Base-by-base conservation (phyloP, 92 coral and sea anemone genomes). In the Phenganax stokvisi region DNA sequence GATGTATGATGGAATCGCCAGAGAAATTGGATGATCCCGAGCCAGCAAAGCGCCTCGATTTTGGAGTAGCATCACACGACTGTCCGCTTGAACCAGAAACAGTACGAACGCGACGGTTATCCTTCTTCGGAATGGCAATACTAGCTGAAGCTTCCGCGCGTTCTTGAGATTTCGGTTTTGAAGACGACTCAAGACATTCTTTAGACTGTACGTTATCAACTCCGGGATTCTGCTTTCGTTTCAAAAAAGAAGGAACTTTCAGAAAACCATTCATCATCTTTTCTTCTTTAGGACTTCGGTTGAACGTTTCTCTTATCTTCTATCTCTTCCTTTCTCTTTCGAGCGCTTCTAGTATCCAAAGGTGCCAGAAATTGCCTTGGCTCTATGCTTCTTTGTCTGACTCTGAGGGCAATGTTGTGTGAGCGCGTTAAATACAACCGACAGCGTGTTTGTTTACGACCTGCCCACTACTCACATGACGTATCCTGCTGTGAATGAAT, bases 1-100 rank as follows among this genome's bases (percentile, higher is more conserved):
- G 83, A 69, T 27, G 67, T 51, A 65, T 64, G 65, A 79, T 65
- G 10, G 83, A 79, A 56, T 79, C 73, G 9, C 83, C 83, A 12
- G 83, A 79, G 83, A 79, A 79, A 74, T 79, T 79, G 4, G 83
- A 79, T 12, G 73, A 72, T 16, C 72, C 74, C 6, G 83, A 77
- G n/a, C 64, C 52, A 15, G 71, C 25, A 6, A 67, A 2, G 7
- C 83, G 30, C 63, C 57, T 56, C 71, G 52, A 13, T 6, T 57
- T 58, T 60, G 83, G 31, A 60, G 67, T 65, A 12, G 83, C 8
- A 6, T 76, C 81, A 13, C 17, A 7, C 8, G 83, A 79, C 8
- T 65, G 57, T 6, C 47, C 83, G 53, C 83, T 79, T 8, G 62
- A 63, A 6, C 74, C 73, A 15, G 83, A 79, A 62, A 79, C 28